A percentile compares a stretch with the other conserved stretches of the same genome.
phyloP scores from a whole-genome alignment of 2,113 vertebrate species.

The Brienomyrus longianalis region DNA sequence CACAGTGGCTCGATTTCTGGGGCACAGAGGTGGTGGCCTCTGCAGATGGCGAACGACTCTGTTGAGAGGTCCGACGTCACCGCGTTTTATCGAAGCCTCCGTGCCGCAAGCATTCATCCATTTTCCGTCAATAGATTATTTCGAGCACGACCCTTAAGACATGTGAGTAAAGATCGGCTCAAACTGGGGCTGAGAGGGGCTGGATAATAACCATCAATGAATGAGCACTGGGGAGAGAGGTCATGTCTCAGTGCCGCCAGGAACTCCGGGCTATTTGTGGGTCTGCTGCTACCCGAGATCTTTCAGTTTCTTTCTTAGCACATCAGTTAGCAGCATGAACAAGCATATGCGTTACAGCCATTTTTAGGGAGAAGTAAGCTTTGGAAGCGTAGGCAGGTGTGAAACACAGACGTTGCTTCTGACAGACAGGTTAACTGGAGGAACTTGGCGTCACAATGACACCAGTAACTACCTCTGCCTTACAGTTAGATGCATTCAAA shows the following conservation, averaged over 20 bases:
- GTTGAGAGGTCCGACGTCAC: background rate
- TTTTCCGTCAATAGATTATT: background rate
- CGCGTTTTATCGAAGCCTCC: background rate
- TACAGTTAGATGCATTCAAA: background rate
- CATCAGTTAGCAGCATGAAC: background rate
- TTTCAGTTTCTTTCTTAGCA: slow-evolving; percentile 20
- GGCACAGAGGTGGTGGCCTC: background rate
- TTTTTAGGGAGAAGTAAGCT: background rate
- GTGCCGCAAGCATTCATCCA: background rate
- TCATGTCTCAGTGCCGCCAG: background rate
- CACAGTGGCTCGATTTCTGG: background rate
- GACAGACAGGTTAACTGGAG: background rate
- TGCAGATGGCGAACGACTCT: background rate
- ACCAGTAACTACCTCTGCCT: background rate
- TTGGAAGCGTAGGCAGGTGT: background rate
- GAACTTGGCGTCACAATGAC: background rate
- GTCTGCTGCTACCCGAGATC: background rate
- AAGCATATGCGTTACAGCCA: background rate
- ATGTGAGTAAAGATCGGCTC: background rate
- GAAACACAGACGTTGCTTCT: background rate
- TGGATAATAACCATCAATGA: background rate
- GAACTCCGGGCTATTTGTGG: background rate
- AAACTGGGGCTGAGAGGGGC: background rate
- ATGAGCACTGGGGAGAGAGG: background rate
- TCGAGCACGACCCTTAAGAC: background rate